Evolutionary conservation across 2,113 vertebrate genomes (phyloP).

Genomic region (Serilophus lunatus): DNA sequence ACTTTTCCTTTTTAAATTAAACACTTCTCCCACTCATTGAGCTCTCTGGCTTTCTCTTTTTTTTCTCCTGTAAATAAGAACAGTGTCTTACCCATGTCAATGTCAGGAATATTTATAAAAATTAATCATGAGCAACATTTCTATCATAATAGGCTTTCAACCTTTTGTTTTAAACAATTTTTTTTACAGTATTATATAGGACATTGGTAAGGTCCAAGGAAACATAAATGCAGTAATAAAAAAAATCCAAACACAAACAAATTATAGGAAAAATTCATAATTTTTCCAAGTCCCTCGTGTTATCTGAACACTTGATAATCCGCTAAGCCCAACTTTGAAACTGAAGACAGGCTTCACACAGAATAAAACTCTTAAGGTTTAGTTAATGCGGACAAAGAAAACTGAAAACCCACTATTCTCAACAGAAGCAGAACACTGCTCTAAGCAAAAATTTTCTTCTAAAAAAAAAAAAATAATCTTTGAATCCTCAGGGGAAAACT

Average conservation of each 20-base stretch:
- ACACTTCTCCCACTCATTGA: not conserved
- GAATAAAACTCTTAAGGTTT: not conserved
- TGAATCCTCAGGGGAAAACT: not conserved
- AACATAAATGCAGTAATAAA: not conserved
- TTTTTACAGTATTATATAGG: not conserved
- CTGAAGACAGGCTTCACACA: not conserved
- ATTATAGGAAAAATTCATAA: not conserved
- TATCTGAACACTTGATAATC: not conserved
- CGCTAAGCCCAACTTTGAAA: not conserved
- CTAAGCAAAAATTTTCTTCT: not conserved
- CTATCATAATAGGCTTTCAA: not conserved
- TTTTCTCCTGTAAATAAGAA: not conserved
- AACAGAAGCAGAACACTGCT: not conserved
- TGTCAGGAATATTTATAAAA: not conserved
- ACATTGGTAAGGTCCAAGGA: not conserved
- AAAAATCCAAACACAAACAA: not conserved
- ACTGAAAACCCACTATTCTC: not conserved
- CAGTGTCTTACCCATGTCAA: not conserved
- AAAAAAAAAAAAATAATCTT: too few species aligned
- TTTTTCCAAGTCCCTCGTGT: not conserved
- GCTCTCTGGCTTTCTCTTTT: not conserved
- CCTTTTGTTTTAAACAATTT: not conserved
- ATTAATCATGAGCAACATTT: not conserved
- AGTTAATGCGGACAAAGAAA: not conserved
- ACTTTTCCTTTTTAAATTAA: not conserved